These are phyloP conservation scores for Psilanteris sp. DNA, from an alignment of 1,140 invertebrate species.

Conservation along the genomic window DNA sequence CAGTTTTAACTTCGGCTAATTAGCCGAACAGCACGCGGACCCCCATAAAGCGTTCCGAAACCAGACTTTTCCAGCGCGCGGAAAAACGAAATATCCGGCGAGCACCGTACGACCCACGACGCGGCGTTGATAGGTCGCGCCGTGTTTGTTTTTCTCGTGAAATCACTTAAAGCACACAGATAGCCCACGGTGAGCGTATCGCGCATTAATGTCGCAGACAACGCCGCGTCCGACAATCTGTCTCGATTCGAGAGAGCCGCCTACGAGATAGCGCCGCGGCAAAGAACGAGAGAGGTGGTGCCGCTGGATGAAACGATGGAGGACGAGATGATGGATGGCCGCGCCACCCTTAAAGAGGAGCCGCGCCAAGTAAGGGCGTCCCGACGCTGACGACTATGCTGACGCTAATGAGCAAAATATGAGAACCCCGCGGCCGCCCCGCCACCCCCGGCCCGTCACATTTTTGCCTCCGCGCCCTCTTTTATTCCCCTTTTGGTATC, in stretches of 20 bases:
- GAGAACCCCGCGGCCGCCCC: constrained; percentile 71
- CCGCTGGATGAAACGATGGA: constrained; percentile 67
- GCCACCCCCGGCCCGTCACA: constrained; percentile 35
- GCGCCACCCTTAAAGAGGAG: constrained; percentile 67
- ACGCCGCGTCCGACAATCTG: constrained; percentile 45
- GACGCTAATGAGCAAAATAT: constrained; percentile 80
- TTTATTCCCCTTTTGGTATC: constrained; percentile 67
- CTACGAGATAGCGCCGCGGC: constrained; percentile 28
- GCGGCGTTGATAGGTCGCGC: background rate
- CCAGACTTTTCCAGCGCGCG: too few relatives aligned
- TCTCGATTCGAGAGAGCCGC: constrained; percentile 43
- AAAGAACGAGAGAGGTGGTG: constrained; percentile 56
- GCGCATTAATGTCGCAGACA: constrained; percentile 46
- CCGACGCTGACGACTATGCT: constrained; percentile 76
- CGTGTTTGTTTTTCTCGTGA: constrained; percentile 2
- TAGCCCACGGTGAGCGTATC: constrained; percentile 24
- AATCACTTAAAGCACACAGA: constrained; percentile 30
- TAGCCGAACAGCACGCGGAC: too few relatives aligned
- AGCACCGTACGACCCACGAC: too few relatives aligned
- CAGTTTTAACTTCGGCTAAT: too few relatives aligned
- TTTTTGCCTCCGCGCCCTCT: constrained; percentile 52
- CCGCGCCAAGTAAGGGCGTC: constrained; percentile 72
- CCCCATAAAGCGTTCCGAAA: too few relatives aligned
- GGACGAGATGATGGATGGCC: constrained; percentile 79
- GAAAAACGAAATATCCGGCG: too few relatives aligned